Percentiles rank a stretch among this genome's conserved stretches.
These are phyloP conservation scores for Phalloptychus januarius DNA, from an alignment of 2,797 vertebrate genomes.

Conservation along the genomic window DNA sequence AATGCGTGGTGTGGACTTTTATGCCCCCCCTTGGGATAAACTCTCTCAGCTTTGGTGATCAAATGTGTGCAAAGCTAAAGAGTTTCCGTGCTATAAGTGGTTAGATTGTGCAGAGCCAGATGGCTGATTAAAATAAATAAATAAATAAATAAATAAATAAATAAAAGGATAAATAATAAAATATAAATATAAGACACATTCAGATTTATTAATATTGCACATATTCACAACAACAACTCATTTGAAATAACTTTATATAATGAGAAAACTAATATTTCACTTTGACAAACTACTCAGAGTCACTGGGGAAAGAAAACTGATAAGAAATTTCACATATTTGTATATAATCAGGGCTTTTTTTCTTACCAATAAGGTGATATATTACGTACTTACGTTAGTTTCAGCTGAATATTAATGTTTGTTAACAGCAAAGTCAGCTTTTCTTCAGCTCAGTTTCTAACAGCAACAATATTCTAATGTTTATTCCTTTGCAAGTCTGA, in stretches of 20 bases:
- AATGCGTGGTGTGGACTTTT: not conserved
- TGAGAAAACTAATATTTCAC: not conserved
- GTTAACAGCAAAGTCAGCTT: not conserved
- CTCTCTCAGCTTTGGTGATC: not conserved
- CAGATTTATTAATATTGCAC: not conserved
- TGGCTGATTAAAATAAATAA: not conserved
- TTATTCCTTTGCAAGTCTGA: not conserved
- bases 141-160: not conserved
- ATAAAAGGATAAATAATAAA: not conserved
- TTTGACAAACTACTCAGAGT: not conserved
- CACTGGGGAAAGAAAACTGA: not conserved
- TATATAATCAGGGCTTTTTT: not conserved
- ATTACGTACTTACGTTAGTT: not conserved
- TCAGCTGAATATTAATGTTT: not conserved
- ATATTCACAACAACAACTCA: not conserved
- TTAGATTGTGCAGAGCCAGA: not conserved
- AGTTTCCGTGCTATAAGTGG: not conserved
- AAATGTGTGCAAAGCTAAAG: not conserved
- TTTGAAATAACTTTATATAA: not conserved
- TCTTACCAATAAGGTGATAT: not conserved
- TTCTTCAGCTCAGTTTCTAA: not conserved
- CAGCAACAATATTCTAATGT: not conserved
- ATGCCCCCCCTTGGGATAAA: not conserved
- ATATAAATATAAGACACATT: not conserved
- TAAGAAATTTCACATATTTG: not conserved